These are phyloP conservation scores for Proctacanthus coquilletti DNA, from an alignment of 1,140 invertebrate genomes.

Conservation along the genomic window DNA sequence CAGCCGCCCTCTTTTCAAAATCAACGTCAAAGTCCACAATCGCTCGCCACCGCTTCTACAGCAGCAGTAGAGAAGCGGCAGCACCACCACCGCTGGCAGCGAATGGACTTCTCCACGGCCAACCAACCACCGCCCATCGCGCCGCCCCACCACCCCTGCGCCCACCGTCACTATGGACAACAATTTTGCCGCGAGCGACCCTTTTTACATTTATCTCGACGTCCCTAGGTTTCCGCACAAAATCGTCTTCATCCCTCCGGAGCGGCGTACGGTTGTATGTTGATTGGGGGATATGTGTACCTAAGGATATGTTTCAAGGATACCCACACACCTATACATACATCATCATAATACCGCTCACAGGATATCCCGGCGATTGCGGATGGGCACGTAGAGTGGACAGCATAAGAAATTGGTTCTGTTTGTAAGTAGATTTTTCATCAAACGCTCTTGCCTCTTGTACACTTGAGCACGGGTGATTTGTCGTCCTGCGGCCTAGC, in stretches of 20 bases:
- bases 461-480: not conserved
- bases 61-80: not conserved
- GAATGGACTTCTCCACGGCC: too few relatives aligned
- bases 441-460: constrained; percentile 1
- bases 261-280: not conserved
- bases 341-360: not conserved
- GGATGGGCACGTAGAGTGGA: constrained; percentile 5
- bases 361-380: not conserved
- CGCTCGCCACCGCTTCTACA: not conserved
- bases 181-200: constrained; percentile 4
- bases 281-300: too few relatives aligned
- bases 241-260: not conserved
- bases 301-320: not conserved
- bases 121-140: too few relatives aligned
- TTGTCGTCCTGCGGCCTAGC: not conserved
- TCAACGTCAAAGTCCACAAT: not conserved
- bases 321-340: not conserved
- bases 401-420: constrained; percentile 5
- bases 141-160: too few relatives aligned
- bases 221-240: not conserved
- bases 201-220: constrained; percentile 4
- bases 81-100: too few relatives aligned
- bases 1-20: not conserved
- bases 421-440: constrained; percentile 5
- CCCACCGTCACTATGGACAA: not conserved